These are phyloP conservation scores for Cetoscarus ocellatus DNA, from an alignment of 2,797 vertebrate species.

Conservation along the genomic window DNA sequence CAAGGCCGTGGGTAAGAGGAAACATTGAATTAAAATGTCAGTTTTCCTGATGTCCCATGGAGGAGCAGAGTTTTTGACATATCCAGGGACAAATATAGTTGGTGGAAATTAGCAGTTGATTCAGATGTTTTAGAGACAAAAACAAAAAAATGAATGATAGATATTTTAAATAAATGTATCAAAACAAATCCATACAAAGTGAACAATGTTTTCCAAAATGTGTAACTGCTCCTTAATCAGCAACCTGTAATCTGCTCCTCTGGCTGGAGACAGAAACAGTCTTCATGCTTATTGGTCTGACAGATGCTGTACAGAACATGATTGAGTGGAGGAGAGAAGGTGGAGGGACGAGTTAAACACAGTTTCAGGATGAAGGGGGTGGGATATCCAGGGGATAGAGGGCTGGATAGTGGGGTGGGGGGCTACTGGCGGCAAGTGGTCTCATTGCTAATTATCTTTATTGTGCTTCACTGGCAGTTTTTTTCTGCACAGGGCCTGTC, in stretches of 20 bases:
- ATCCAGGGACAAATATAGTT: too few species aligned
- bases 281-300: conserved; percentile 28
- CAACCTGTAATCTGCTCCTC: conserved; percentile 2
- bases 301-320: conserved; percentile 18
- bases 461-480: conserved; percentile 83
- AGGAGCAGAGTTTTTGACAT: too few species aligned
- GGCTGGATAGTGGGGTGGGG: conserved; percentile 42
- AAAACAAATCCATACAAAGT: too few species aligned
- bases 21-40: too few species aligned
- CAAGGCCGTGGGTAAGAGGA: too few species aligned
- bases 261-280: conserved; percentile 14
- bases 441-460: conserved; percentile 86
- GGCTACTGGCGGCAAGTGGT: conserved; percentile 69
- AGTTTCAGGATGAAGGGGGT: conserved; percentile 57
- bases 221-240: neutral
- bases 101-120: too few species aligned
- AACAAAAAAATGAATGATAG: too few species aligned
- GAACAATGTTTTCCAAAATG: neutral
- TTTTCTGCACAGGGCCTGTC: conserved; percentile 69
- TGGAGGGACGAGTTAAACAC: conserved; percentile 53
- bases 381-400: conserved; percentile 59
- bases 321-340: conserved; percentile 38
- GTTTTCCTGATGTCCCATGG: too few species aligned
- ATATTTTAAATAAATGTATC: neutral
- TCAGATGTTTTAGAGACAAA: too few species aligned